Evolutionary conservation across 2,888 invertebrate species (phyloP).

Genomic region (Eumacrocentrus americanus): DNA sequence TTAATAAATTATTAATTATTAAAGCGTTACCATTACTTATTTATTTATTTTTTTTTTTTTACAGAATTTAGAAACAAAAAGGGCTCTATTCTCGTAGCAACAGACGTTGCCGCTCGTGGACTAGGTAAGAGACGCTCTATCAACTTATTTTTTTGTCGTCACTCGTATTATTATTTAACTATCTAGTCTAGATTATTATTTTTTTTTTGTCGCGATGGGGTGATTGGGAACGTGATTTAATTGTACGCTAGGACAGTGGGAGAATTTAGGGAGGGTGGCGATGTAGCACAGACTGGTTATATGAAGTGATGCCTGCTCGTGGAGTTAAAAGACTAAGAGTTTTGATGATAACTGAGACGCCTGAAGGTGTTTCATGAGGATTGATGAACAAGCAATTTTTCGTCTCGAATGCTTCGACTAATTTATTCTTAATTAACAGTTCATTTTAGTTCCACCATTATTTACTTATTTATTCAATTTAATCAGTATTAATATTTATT

Average conservation of each 20-base stretch:
- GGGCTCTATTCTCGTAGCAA: slow-evolving; percentile 91
- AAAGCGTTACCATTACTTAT: too few relatives aligned
- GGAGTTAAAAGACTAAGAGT: slow-evolving; percentile 9
- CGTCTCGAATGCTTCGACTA: slow-evolving; percentile 19
- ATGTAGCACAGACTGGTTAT: slow-evolving; percentile 62
- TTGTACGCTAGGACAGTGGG: slow-evolving; percentile 7
- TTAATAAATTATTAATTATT: background rate
- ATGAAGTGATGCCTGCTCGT: slow-evolving; percentile 58
- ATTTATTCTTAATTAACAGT: background rate
- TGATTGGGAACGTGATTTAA: background rate
- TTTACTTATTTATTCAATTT: background rate
- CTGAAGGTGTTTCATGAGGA: background rate
- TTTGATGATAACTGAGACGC: background rate
- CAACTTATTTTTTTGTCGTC: too few relatives aligned
- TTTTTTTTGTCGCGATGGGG: slow-evolving; percentile 9
- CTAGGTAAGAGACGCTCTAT: slow-evolving; percentile 75
- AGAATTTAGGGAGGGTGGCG: slow-evolving; percentile 51
- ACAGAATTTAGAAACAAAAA: slow-evolving; percentile 85
- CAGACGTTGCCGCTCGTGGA: slow-evolving; percentile 96
- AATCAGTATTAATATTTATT: slow-evolving; percentile 3
- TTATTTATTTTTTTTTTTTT: slow-evolving; percentile 7
- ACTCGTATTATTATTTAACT: background rate
- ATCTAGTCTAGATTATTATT: background rate
- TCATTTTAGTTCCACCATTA: too few relatives aligned
- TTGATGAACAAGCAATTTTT: background rate